These are phyloP conservation scores for Malaclemys terrapin DNA, from an alignment of 2,113 vertebrate species.

Conservation along the genomic window DNA sequence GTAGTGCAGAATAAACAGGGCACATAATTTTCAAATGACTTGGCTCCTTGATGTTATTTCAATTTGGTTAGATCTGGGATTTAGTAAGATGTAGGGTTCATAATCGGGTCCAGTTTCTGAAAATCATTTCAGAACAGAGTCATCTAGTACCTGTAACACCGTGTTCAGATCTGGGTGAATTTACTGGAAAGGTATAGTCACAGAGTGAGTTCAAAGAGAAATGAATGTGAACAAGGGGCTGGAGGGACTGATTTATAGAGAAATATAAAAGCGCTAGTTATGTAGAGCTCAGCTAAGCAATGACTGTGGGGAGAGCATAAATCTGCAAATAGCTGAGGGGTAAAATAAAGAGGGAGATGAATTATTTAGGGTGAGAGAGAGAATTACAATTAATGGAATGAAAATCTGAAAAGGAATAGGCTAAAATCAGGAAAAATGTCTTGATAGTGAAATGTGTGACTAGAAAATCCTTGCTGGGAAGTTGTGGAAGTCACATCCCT, in stretches of 20 bases:
- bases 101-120: neutral
- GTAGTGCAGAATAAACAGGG: neutral
- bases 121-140: neutral
- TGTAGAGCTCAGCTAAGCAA: neutral
- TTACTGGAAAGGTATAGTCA: neutral
- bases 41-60: neutral
- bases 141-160: neutral
- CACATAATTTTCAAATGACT: neutral
- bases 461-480: too few species aligned
- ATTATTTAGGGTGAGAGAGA: neutral
- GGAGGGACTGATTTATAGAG: neutral
- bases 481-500: too few species aligned
- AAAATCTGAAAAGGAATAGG: neutral
- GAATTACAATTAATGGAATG: neutral
- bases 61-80: neutral
- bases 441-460: neutral
- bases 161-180: neutral
- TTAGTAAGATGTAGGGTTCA: accelerated
- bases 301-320: neutral
- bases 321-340: neutral
- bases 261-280: neutral
- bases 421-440: neutral
- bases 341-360: neutral
- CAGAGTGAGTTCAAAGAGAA: neutral
- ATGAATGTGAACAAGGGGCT: neutral